These are phyloP conservation scores for Tuberolachnus salignus DNA, from an alignment of 2,888 invertebrate genomes.

Conservation along the genomic window DNA sequence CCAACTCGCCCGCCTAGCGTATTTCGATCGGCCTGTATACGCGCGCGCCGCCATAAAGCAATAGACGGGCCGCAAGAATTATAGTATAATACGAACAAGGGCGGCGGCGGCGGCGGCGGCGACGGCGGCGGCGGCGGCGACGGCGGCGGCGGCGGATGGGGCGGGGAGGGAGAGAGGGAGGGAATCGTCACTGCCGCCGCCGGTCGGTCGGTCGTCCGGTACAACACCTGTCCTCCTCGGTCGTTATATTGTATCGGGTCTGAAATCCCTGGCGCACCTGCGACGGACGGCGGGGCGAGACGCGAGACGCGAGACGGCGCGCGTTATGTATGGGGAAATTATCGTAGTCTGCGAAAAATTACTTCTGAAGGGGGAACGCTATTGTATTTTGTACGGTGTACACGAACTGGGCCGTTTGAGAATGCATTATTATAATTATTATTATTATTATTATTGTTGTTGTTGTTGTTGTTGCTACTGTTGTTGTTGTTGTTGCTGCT, in stretches of 20 bases:
- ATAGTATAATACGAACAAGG: slow-evolving; percentile 8
- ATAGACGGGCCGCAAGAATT: not conserved
- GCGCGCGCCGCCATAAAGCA: not conserved
- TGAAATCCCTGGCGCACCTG: slow-evolving; percentile 45
- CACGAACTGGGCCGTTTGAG: too few relatives aligned
- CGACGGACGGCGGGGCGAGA: slow-evolving; percentile 3
- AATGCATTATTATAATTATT: too few relatives aligned
- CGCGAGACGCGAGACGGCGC: not conserved
- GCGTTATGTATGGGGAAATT: not conserved
- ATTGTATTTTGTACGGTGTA: not conserved
- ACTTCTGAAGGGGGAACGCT: not conserved
- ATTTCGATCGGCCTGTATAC: not conserved
- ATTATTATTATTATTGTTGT: too few relatives aligned
- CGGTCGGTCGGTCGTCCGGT: slow-evolving; percentile 13
- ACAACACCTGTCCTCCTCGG: slow-evolving; percentile 29
- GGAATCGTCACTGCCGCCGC: not conserved
- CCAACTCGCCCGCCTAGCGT: not conserved
- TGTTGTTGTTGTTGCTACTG: too few relatives aligned
- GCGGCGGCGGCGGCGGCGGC: too few relatives aligned
- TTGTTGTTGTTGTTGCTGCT: too few relatives aligned
- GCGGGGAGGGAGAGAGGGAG: not conserved
- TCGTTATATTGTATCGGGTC: slow-evolving; percentile 30
- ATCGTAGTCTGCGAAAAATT: slow-evolving; percentile 24
- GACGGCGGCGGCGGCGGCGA: slow-evolving; percentile 7
- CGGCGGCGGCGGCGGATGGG: not conserved